Evolutionary conservation across 2,113 vertebrate species (phyloP), one percentile per base, ranked within the genome.

Genomic region (Macquaria australasica): DNA sequence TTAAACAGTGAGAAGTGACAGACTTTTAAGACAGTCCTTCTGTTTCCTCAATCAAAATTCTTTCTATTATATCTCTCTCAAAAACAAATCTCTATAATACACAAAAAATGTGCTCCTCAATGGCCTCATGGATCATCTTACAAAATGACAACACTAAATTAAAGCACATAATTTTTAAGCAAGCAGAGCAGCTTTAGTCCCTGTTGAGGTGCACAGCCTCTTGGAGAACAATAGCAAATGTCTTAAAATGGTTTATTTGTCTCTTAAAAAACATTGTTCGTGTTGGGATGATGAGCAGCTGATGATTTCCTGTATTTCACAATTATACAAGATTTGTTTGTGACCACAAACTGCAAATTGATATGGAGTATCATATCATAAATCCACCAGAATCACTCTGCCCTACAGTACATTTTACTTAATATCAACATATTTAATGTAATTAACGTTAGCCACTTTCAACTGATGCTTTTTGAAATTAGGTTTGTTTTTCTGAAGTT

Each of bases 221-320:
- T 59, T 20, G 15, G 5, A 73, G 53, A 59, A 28, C 71, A 53
- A 37, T 11, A 25, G 8, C 8, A 41, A 41, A 55, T 12, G 16
- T 41, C 31, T 53, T 25, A 0, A 56, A 55, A 37, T 15, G 43
- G 25, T 67, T 66, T 55, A 66, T n/a, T 63, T 45, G 23, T 53
- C 23, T 55, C 50, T 66, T 6, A 55, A 8, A 16, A 56, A 25
- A 6, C 34, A 37, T 55, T 73, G 21, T 41, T 41, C 8, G 8
- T 37, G 73, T 59, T 60, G 31, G n/a, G 43, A 48, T 60, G 31
- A 60, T 39, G 43, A 62, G 55, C 41, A 50, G 77, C 41, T 39
- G 39, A 67, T 77, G 31, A 62, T 62, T 79, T 71, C 53, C 64
- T n/a, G 41, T 10, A 70, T 59, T 51, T 60, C 16, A 60, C 43